These are phyloP conservation scores for Prinia subflava DNA, from an alignment of 2,113 vertebrate species.

Conservation along the genomic window DNA sequence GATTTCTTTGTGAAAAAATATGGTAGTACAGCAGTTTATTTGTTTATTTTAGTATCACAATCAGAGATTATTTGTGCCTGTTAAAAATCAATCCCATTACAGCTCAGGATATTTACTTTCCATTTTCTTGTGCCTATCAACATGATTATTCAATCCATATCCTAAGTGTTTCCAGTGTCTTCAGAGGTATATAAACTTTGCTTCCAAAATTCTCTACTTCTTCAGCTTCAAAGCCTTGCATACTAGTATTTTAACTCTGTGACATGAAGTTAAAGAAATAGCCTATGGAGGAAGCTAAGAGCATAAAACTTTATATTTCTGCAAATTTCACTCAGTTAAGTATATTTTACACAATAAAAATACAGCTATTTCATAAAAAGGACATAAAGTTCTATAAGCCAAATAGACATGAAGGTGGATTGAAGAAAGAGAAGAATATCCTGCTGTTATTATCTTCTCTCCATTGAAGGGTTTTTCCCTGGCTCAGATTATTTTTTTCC, in stretches of 20 bases:
- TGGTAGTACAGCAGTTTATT: neutral
- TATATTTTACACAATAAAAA: accelerated
- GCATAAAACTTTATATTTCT: neutral
- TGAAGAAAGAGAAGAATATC: neutral
- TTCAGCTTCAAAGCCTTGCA: neutral
- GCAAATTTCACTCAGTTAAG: neutral
- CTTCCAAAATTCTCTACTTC: neutral
- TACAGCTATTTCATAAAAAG: neutral
- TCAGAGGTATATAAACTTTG: neutral
- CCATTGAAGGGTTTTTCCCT: neutral
- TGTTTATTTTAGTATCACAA: neutral
- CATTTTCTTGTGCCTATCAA: neutral
- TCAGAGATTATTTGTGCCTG: neutral
- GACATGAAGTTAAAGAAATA: neutral
- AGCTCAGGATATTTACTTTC: neutral
- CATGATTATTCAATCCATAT: neutral
- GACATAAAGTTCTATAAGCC: neutral
- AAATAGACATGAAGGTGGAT: neutral
- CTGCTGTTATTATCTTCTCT: neutral
- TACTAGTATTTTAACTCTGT: neutral
- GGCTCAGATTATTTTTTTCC: neutral
- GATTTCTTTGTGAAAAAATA: neutral
- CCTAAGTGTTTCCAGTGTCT: neutral
- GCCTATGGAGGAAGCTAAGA: neutral
- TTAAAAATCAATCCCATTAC: neutral